Evolutionary conservation across 2,888 invertebrate species (phyloP).

Genomic region (Cerastis rubricosa): DNA sequence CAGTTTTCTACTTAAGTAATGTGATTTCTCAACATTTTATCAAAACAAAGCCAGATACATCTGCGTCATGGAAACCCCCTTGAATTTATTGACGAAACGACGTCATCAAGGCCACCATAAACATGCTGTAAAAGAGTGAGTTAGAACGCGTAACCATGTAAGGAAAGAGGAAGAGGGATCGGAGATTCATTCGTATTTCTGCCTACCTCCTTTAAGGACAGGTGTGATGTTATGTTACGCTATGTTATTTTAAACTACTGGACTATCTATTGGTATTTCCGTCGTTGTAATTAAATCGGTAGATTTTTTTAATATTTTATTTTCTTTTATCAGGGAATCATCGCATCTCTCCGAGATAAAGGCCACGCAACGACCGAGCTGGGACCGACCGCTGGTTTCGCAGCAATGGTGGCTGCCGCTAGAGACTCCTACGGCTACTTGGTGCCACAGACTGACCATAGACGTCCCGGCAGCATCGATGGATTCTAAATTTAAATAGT

Average conservation of each 20-base stretch:
- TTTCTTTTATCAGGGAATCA: constrained; percentile 79
- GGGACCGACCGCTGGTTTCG: constrained; percentile 91
- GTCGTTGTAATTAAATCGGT: background rate
- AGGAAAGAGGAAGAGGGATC: background rate
- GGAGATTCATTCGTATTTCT: background rate
- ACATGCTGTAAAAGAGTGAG: too few relatives aligned
- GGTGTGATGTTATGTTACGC: background rate
- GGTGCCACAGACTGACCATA: constrained; percentile 83
- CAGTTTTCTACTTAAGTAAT: background rate
- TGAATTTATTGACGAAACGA: constrained; percentile 7
- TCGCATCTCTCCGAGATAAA: constrained; percentile 84
- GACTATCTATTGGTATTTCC: background rate
- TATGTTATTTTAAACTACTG: background rate
- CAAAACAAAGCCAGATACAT: background rate
- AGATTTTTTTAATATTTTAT: background rate
- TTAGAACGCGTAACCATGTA: background rate
- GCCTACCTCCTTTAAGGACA: background rate
- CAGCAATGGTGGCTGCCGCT: constrained; percentile 91
- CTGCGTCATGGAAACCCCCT: background rate
- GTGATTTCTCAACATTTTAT: constrained; percentile 21
- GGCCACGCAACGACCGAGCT: constrained; percentile 89
- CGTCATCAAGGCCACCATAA: too few relatives aligned
- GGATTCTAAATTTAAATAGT: constrained; percentile 79
- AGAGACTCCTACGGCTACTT: constrained; percentile 84
- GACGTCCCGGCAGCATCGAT: constrained; percentile 88